Evolutionary conservation across 2,888 invertebrate genomes (phyloP).

Genomic region (Heliconius ismenius): DNA sequence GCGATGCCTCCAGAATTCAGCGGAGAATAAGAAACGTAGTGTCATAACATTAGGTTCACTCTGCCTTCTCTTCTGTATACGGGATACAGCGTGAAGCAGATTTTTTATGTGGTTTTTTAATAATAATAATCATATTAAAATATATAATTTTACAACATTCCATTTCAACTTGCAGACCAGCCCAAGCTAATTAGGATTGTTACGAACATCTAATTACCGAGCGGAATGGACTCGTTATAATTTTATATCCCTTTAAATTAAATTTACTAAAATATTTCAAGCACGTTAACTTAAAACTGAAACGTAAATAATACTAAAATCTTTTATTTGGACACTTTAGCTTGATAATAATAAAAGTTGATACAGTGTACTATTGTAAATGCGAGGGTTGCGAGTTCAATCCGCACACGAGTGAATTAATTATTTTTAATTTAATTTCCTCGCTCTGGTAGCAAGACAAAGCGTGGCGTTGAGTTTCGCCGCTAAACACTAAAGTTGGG

Average conservation of each 20-base stretch:
- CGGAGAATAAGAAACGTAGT: too few species aligned
- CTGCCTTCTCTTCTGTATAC: too few species aligned
- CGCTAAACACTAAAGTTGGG: too few species aligned
- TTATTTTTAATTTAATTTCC: too few species aligned
- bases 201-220: constrained; percentile 24
- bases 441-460: background rate
- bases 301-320: background rate
- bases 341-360: too few species aligned
- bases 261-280: constrained; percentile 1
- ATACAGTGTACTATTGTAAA: too few species aligned
- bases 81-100: too few species aligned
- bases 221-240: constrained; percentile 17
- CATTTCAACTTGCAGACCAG: constrained; percentile 8
- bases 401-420: too few species aligned
- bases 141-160: background rate
- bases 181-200: constrained; percentile 13
- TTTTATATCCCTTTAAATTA: constrained; percentile 7
- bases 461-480: background rate
- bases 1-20: too few species aligned
- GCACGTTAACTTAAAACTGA: background rate
- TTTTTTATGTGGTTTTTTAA: too few species aligned
- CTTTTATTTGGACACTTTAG: background rate
- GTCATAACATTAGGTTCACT: too few species aligned
- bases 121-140: background rate
- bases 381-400: too few species aligned